Base-by-base conservation (phyloP, 1,140 invertebrate species). In the Copidosoma floridanum region DNA sequence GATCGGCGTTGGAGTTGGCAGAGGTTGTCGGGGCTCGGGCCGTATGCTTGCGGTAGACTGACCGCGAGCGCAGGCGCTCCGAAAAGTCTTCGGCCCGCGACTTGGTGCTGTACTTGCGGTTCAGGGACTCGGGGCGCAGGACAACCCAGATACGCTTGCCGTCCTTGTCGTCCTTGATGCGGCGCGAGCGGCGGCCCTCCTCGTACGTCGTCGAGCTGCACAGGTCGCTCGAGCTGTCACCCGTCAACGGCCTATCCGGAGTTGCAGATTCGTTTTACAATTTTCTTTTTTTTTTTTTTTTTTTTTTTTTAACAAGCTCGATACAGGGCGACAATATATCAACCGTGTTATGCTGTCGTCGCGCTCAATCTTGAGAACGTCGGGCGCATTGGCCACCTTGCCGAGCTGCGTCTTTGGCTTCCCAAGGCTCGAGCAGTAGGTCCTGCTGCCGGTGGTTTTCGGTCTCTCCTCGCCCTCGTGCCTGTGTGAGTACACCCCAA, bases 191-290 rank as follows among this genome's bases (percentile, higher is more conserved):
- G n/a, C 3, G 12, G 10, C 0, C 20, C 0, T 24, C 12, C 4
- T 2, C 1, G 1, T 57, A 44, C 24, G 7, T 24, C 10, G 32
- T 1, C 32, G 46, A 57, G 43, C 56, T 50, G 37, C 16, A 5
- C 2, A 50, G 1, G 18, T 58, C 57, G 24, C 47, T 58, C 2
- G 57, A 51, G 23, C 57, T 58, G 7, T 51, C 47, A 7, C 14
- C 46, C 6, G 29, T 47, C 24, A 20, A n/a, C 18, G 41, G 43
- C 18, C 43, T 57, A 16, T 2, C 3, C 32, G 11, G 24, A n/a
- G 6, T 14, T n/a, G n/a, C n/a, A n/a, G n/a, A n/a, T n/a, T n/a
- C n/a, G n/a, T n/a, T n/a, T n/a, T n/a, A n/a, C n/a, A n/a, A n/a
- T n/a, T n/a, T n/a, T n/a, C n/a, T n/a, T n/a, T n/a, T n/a, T n/a